Percentiles rank a stretch among this genome's conserved stretches.
Evolutionary conservation across 2,797 vertebrate species (phyloP).

Genomic region (Potorous gilbertii): DNA sequence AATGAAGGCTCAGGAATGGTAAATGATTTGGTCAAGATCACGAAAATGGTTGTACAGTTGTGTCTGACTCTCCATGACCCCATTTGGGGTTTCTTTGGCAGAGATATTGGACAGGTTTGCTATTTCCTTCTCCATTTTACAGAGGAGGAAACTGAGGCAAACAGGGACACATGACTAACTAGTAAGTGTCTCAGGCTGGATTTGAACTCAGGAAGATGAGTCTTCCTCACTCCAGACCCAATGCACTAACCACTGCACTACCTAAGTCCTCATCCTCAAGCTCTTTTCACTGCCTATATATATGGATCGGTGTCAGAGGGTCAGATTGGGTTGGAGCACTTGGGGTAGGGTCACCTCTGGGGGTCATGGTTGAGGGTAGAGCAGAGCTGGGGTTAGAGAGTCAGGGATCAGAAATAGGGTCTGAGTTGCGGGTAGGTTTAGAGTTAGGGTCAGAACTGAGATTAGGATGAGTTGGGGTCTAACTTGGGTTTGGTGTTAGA

Average conservation of each 20-base stretch:
- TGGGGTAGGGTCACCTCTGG: not conserved
- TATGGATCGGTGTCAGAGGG: not conserved
- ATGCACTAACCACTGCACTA: too few relatives aligned
- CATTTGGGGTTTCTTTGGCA: not conserved
- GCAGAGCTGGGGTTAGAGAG: not conserved
- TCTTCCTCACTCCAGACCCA: not conserved
- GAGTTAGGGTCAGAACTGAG: too few relatives aligned
- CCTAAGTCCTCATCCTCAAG: too few relatives aligned
- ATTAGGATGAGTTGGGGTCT: too few relatives aligned
- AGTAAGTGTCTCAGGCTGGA: too few relatives aligned
- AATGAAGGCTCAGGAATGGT: not conserved
- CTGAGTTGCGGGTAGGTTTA: too few relatives aligned
- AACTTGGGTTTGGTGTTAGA: rapidly evolving
- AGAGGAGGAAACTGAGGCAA: not conserved
- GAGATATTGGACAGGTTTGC: not conserved
- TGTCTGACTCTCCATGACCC: not conserved
- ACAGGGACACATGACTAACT: not conserved
- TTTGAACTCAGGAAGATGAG: too few relatives aligned
- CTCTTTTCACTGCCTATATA: not conserved
- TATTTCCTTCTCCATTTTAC: not conserved
- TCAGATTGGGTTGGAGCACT: not conserved
- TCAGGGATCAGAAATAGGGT: not conserved
- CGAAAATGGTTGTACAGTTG: not conserved
- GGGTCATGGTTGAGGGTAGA: not conserved
- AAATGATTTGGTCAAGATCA: not conserved